Conservation (phyloP, 2,113 vertebrate species). For the Saguinus imperator region DNA sequence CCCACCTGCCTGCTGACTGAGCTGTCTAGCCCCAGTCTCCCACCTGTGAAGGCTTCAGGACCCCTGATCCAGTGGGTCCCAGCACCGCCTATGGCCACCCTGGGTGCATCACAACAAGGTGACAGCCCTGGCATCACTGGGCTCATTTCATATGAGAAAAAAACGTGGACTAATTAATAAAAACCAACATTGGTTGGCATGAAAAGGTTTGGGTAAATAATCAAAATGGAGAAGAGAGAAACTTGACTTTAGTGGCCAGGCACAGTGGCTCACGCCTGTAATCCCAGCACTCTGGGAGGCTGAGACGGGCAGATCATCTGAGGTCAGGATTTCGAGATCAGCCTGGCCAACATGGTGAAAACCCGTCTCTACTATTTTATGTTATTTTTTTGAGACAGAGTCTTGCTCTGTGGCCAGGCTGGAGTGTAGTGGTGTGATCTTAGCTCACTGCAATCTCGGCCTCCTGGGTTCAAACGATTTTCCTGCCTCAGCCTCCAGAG, state of each 20-base stretch:
- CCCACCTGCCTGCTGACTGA: not conserved
- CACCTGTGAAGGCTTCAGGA: not conserved
- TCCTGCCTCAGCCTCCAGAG: too few relatives aligned
- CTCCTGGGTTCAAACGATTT: too few relatives aligned
- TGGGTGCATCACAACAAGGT: not conserved
- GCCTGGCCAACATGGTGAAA: too few relatives aligned
- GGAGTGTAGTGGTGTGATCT: too few relatives aligned
- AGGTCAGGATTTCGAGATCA: too few relatives aligned
- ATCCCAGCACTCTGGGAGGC: too few relatives aligned
- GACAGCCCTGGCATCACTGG: not conserved
- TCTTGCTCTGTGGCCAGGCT: too few relatives aligned
- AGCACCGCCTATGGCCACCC: not conserved
- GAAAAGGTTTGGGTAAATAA: slow-evolving; percentile 9
- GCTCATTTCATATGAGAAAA: not conserved
- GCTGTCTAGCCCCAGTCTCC: not conserved
- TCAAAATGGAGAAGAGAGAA: slow-evolving; percentile 10
- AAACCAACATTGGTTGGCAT: not conserved
- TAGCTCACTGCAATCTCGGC: too few relatives aligned
- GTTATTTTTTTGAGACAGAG: too few relatives aligned
- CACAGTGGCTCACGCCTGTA: too few relatives aligned
- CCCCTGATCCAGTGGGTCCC: not conserved
- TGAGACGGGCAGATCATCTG: too few relatives aligned
- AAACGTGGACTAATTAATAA: not conserved
- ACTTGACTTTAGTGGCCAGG: not conserved
- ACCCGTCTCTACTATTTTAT: too few relatives aligned